A percentile compares a stretch with the other conserved stretches of the same genome.
Evolutionary conservation across 2,888 invertebrate species (phyloP).

Genomic region (Scotopteryx bipunctaria): DNA sequence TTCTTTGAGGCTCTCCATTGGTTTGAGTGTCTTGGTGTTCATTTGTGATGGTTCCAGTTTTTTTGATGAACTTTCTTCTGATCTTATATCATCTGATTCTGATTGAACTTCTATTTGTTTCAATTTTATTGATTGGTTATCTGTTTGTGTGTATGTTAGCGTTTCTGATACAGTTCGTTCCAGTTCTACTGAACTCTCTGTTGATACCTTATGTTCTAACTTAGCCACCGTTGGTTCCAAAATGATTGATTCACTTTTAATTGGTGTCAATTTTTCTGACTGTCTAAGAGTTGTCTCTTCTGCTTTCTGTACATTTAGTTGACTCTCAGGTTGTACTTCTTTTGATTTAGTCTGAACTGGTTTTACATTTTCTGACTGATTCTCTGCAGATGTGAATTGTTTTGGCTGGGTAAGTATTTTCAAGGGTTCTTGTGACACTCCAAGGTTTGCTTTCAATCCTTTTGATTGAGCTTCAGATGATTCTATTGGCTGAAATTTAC

Average conservation of each 20-base stretch:
- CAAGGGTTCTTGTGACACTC: neutral
- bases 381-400: neutral
- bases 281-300: neutral
- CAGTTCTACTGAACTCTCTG: neutral
- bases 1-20: neutral
- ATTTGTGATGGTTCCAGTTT: neutral
- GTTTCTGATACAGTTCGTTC: neutral
- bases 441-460: neutral
- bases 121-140: neutral
- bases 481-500: constrained; percentile 1
- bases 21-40: neutral
- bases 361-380: neutral
- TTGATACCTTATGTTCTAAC: neutral
- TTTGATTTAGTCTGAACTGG: neutral
- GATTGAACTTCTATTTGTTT: neutral
- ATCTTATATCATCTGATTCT: neutral
- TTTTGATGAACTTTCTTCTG: neutral
- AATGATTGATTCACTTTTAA: neutral
- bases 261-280: neutral
- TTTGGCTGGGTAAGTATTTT: neutral
- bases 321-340: neutral
- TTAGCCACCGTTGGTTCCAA: neutral
- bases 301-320: neutral
- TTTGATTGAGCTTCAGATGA: constrained; percentile 16
- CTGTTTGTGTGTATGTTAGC: neutral